phyloP scores from a whole-genome alignment of 2,797 vertebrate genomes.

The Squalus acanthias region DNA sequence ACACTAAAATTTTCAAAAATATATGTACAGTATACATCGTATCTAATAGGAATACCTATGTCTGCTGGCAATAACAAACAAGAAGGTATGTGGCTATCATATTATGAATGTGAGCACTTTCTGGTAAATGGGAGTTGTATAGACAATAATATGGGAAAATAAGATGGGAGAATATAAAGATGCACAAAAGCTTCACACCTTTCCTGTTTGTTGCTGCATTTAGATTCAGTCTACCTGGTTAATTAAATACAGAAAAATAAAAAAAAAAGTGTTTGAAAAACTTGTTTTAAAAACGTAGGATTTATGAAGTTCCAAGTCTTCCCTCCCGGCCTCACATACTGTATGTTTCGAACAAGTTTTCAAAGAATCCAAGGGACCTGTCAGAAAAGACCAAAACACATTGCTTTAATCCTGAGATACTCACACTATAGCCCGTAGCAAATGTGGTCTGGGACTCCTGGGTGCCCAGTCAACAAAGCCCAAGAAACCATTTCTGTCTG shows the following conservation, averaged over 20 bases:
- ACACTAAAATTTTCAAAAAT: constrained; percentile 35
- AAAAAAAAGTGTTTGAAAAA: constrained; percentile 19
- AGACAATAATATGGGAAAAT: not conserved
- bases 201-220: constrained; percentile 34
- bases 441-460: not conserved
- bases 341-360: not conserved
- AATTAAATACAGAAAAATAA: constrained; percentile 32
- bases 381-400: not conserved
- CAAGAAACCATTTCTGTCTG: not conserved
- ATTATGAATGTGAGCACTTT: constrained; percentile 2
- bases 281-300: not conserved
- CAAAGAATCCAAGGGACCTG: not conserved
- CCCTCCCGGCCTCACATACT: not conserved
- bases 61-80: constrained; percentile 37
- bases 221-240: constrained; percentile 34
- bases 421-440: too few relatives aligned
- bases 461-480: not conserved
- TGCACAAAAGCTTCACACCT: constrained; percentile 33
- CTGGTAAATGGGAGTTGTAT: constrained; percentile 2
- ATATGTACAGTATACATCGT: constrained; percentile 38
- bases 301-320: not conserved
- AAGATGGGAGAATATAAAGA: not conserved
- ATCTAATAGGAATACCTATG: constrained; percentile 31
- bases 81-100: constrained; percentile 19
- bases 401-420: not conserved